A percentile compares a stretch with the other conserved stretches of the same genome.
Evolutionary conservation across 2,797 vertebrate genomes (phyloP).

Genomic region (Cephalopachus bancanus): DNA sequence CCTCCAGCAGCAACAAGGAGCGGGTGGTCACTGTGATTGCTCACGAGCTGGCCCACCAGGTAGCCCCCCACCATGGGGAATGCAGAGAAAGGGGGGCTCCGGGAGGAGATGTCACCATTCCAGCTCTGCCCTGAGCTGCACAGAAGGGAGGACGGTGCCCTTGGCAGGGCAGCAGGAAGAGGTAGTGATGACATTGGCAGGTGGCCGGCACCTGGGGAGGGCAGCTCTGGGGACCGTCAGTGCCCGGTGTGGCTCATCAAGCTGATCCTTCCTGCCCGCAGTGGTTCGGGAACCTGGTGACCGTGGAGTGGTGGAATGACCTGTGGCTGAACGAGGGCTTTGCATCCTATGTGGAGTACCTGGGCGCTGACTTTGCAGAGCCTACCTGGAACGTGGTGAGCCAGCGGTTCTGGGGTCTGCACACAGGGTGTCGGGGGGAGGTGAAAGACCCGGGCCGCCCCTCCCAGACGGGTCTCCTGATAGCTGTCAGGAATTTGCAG

Average conservation of each 20-base stretch:
- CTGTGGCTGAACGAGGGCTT: constrained; percentile 98
- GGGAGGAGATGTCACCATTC: not conserved
- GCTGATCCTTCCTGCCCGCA: constrained; percentile 71
- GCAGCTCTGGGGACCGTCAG: not conserved
- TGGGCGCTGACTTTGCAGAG: constrained; percentile 91
- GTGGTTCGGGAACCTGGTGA: constrained; percentile 99
- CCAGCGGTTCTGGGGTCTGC: not conserved
- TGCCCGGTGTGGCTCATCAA: accelerated
- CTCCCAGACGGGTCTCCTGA: not conserved
- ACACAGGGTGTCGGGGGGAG: accelerated
- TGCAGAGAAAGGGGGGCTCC: too few relatives aligned
- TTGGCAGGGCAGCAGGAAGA: not conserved
- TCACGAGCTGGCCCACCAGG: constrained; percentile 97
- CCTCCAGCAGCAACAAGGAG: constrained; percentile 94
- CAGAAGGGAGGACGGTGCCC: not conserved
- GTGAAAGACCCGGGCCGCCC: too few relatives aligned
- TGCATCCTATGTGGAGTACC: constrained; percentile 95
- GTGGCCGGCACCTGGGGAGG: accelerated
- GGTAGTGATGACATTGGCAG: accelerated
- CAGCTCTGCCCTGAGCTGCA: not conserved
- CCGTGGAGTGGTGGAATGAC: constrained; percentile 96
- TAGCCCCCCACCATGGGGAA: constrained; percentile 63
- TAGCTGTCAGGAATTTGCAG: constrained; percentile 84
- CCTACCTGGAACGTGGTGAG: constrained; percentile 93
- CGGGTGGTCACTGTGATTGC: constrained; percentile 91